Evolutionary conservation across 2,113 vertebrate species (phyloP).

Genomic region (Pollachius pollachius): DNA sequence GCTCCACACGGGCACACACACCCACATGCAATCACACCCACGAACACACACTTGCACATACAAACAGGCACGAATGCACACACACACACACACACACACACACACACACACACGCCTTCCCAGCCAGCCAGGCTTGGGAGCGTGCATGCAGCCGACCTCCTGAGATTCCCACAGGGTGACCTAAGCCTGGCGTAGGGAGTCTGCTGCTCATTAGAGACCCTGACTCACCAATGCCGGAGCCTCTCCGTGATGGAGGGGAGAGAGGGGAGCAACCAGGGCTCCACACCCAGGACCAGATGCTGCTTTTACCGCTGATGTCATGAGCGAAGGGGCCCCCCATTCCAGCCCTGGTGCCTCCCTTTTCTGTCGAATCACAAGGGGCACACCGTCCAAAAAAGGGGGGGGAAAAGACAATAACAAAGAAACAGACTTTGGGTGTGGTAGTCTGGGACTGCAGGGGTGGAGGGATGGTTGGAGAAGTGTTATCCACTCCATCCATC

Average conservation of each 20-base stretch:
- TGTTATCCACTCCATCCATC: not conserved
- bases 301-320: slow-evolving; percentile 70
- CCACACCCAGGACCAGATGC: slow-evolving; percentile 77
- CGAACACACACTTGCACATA: not conserved
- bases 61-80: not conserved
- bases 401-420: not conserved
- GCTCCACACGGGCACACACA: slow-evolving; percentile 3
- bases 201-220: slow-evolving; percentile 74
- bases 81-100: not conserved
- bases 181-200: slow-evolving; percentile 61
- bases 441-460: not conserved
- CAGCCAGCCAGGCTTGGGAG: not conserved
- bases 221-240: slow-evolving; percentile 70
- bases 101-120: slow-evolving; percentile 22
- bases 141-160: slow-evolving; percentile 46
- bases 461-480: not conserved
- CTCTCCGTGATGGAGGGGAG: slow-evolving; percentile 51
- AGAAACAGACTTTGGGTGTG: not conserved
- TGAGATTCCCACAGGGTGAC: slow-evolving; percentile 66
- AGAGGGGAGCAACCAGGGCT: slow-evolving; percentile 39
- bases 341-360: slow-evolving; percentile 49
- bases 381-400: not conserved
- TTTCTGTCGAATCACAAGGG: slow-evolving; percentile 13
- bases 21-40: slow-evolving; percentile 4
- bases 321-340: slow-evolving; percentile 37